Base-by-base conservation (phyloP, 2,888 invertebrate species). In the Horisme vitalbata region DNA sequence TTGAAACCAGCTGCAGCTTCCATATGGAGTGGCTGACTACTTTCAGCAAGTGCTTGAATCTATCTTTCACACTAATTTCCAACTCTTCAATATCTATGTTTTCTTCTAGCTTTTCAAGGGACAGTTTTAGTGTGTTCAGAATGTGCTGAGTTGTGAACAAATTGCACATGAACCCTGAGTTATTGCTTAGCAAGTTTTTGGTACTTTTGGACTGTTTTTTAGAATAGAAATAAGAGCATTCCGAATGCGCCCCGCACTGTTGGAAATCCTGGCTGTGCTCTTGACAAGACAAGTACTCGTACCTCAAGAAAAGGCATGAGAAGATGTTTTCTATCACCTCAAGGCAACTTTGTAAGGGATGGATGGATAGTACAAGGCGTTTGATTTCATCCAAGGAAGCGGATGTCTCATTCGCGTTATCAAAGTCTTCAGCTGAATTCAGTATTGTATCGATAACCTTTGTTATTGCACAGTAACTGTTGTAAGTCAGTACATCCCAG, bases 271-370 rank as follows among this genome's bases (percentile, higher is more conserved):
- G 89, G 45, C 71, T 90, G 38, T 85, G 87, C 56, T 91, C 87
- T 54, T 90, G 79, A 45, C 90, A 90, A 5, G 88, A 85, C 50
- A 93, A 88, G 68, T 93, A 92, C 64, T 93, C 92, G 58, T 91
- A 90, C 55, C 92, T 90, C 33, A 94, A 65, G 74, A 95, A 94
- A 24, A 95, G 84, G 58, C 95, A 90, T 0, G 93, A 90, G 72
- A 95, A 95, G 55, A 95, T 91, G 72, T 94, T 93, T 73, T 95
- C 94, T 41, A 95, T 88, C 0, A 94, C 86, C 80, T 94, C 93
- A 35, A 92, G 72, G 61, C 91, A 91, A 55, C 81, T 80, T 48
- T 79, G 74, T 24, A 85, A 52, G 11, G 91, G 90, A 51, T 84
- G 80, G 34, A 91, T 81, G 20, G 83, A 80, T 33, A 90, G 66